These are phyloP conservation scores for Polymixis flavicincta DNA, from an alignment of 2,888 invertebrate genomes.

Conservation along the genomic window DNA sequence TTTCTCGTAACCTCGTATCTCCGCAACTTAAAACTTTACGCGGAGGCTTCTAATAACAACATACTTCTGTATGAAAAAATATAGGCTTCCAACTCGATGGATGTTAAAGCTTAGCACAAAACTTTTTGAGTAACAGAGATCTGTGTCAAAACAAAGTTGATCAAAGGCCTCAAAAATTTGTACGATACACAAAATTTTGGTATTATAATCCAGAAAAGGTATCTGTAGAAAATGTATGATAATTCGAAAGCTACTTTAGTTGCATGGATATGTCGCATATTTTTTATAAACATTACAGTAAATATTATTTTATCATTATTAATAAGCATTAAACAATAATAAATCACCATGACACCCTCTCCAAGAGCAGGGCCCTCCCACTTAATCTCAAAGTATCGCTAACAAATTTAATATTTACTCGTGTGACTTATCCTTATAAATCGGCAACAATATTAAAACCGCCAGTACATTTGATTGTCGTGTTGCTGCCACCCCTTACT, in stretches of 20 bases:
- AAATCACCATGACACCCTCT: conserved; percentile 56
- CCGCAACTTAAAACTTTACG: too few species aligned
- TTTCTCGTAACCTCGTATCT: too few species aligned
- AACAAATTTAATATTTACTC: conserved; percentile 91
- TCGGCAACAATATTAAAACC: conserved; percentile 90
- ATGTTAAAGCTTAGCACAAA: too few species aligned
- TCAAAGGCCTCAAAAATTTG: neutral
- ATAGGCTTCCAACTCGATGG: too few species aligned
- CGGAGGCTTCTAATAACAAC: too few species aligned
- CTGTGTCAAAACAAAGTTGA: neutral
- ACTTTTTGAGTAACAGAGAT: neutral
- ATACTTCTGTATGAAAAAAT: too few species aligned
- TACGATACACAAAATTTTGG: neutral
- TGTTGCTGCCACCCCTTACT: conserved; percentile 80
- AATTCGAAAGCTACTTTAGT: neutral
- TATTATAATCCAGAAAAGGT: too few species aligned
- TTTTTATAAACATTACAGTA: conserved; percentile 1
- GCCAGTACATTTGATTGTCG: conserved; percentile 88
- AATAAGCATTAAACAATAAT: conserved; percentile 48
- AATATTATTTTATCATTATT: conserved; percentile 39
- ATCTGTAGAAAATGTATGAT: neutral
- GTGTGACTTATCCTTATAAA: conserved; percentile 90
- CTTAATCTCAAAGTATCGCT: conserved; percentile 88
- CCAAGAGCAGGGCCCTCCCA: conserved; percentile 78
- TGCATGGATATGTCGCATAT: too few species aligned